Base-by-base conservation (phyloP, 2,113 vertebrate genomes). In the Uria aalge region DNA sequence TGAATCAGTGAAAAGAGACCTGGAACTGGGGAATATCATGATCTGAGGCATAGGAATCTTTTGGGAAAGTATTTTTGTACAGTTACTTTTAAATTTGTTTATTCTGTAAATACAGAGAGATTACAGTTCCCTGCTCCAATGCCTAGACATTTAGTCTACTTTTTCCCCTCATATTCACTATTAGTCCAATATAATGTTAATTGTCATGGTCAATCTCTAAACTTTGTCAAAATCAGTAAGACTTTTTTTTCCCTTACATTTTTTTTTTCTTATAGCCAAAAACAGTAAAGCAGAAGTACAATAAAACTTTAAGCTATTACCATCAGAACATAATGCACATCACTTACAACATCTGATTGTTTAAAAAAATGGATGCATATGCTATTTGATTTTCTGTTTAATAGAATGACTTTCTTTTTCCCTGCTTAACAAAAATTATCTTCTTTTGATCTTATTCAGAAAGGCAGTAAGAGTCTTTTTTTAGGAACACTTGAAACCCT, bases 401-500 rank as follows among this genome's bases (percentile, higher is more conserved):
- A 32, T 76, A 57, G 40, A 87, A 79, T 85, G 7, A 81, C 68
- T 97, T 95, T 91, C 20, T 91, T 94, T 92, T 91, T 79, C 16
- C 27, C 53, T 76, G 72, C 86, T 78, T 96, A 91, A 94, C 24
- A 93, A 90, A 94, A 91, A 71, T 67, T 74, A 9, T 60, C 36
- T 81, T 86, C 52, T 93, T 93, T 94, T 95, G 62, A 94, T 95
- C 77, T 88, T 93, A 62, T 85, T 93, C 85, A 93, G 66, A 94
- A 91, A 96, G 32, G 40, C 92, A 85, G 40, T 85, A 85, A 81
- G 40, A 26, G 47, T 56, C 90, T 96, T 92, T 96, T 96, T 96
- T 96, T 96, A 94, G 96, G 87, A 82, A 93, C 94, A 96, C 93
- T 96, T 91, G 74, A 96, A 96, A 82, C 30, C 40, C 50, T 97